These are phyloP conservation scores for Myotis pilosus DNA, from an alignment of 2,797 vertebrate species.

Conservation along the genomic window DNA sequence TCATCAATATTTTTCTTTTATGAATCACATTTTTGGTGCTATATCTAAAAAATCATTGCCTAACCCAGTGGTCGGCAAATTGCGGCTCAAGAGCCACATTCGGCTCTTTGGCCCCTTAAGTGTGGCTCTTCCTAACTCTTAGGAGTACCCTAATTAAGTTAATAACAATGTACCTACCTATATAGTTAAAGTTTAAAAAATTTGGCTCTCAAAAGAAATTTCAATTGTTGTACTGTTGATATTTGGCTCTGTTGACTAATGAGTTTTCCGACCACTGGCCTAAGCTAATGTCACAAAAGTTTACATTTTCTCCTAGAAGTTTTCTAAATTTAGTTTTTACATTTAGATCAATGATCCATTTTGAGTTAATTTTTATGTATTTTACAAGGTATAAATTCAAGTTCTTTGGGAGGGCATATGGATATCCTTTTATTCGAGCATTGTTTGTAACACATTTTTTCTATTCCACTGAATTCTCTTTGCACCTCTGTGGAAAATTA, in stretches of 20 bases:
- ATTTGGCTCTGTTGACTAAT: too few species aligned
- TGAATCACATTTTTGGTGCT: background rate
- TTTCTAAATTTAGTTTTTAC: conserved; percentile 41
- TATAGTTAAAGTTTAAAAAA: too few species aligned
- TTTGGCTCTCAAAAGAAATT: too few species aligned
- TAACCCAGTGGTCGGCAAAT: too few species aligned
- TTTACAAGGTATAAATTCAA: background rate
- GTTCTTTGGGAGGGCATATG: background rate
- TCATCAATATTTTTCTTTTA: background rate
- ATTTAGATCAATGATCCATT: conserved; percentile 8
- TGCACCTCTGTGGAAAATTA: background rate
- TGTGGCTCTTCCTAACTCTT: too few species aligned
- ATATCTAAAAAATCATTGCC: background rate
- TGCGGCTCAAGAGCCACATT: too few species aligned
- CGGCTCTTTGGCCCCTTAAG: too few species aligned
- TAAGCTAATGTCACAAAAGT: conserved; percentile 12
- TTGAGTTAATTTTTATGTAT: conserved; percentile 27
- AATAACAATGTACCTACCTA: too few species aligned
- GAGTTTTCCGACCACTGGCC: background rate
- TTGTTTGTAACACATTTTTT: background rate
- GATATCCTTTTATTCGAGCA: background rate
- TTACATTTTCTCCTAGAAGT: background rate
- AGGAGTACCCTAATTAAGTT: too few species aligned
- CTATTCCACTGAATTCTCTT: background rate
- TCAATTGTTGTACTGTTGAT: too few species aligned